Percentiles rank a stretch among this genome's conserved stretches.
phyloP scores from a whole-genome alignment of 2,888 invertebrate genomes.

The Muscina levida region DNA sequence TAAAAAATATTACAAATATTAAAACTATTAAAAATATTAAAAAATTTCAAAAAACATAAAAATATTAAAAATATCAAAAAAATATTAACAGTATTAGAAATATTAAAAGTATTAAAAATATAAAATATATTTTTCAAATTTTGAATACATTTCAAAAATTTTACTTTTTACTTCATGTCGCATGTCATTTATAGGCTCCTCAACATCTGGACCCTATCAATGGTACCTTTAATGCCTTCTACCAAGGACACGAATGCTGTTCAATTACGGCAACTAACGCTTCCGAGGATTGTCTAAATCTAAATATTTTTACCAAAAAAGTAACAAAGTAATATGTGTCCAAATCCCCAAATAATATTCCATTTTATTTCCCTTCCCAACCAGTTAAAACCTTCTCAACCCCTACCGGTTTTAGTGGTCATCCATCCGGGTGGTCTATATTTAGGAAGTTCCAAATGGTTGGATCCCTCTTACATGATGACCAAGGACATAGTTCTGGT shows the following conservation, averaged over 20 bases:
- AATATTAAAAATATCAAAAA: too few species aligned
- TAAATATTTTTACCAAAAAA: conserved; percentile 81
- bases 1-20: too few species aligned
- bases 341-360: too few species aligned
- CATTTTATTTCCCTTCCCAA: too few species aligned
- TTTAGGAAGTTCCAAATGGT: conserved; percentile 77
- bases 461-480: conserved; percentile 83
- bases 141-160: too few species aligned
- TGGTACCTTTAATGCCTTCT: conserved; percentile 77
- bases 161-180: too few species aligned
- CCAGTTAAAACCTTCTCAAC: conserved; percentile 48
- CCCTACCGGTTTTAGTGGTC: conserved; percentile 82
- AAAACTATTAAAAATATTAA: too few species aligned
- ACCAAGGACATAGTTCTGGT: conserved; percentile 83
- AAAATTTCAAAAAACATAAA: too few species aligned
- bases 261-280: conserved; percentile 74
- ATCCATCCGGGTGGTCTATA: conserved; percentile 85
- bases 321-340: too few species aligned
- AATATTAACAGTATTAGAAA: too few species aligned
- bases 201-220: conserved; percentile 68
- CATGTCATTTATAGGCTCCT: conserved; percentile 81
- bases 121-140: too few species aligned
- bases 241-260: conserved; percentile 81
- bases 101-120: too few species aligned
- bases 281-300: conserved; percentile 81